These are phyloP conservation scores for Gonioctena quinquepunctata DNA, from an alignment of 1,140 invertebrate genomes.

Conservation along the genomic window DNA sequence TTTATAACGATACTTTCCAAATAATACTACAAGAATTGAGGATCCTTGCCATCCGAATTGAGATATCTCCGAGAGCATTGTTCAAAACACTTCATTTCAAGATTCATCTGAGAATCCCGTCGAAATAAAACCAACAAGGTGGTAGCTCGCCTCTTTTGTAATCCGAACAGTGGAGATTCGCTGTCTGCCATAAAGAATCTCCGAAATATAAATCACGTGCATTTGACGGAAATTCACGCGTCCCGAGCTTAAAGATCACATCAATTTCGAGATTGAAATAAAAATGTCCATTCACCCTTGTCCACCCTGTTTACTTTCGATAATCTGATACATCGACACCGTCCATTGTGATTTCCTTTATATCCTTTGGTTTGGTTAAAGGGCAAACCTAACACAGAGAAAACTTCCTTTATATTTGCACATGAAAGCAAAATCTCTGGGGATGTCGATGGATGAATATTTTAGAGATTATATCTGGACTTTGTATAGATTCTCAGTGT, in stretches of 20 bases:
- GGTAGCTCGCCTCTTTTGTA: too few relatives aligned
- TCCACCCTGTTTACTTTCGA: conserved; percentile 9
- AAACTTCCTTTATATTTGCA: background rate
- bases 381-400: background rate
- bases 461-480: too few relatives aligned
- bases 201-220: background rate
- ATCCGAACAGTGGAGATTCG: background rate
- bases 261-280: conserved; percentile 13
- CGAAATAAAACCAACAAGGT: too few relatives aligned
- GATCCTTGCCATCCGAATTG: too few relatives aligned
- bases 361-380: background rate
- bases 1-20: too few relatives aligned
- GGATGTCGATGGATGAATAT: background rate
- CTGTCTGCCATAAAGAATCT: background rate
- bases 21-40: too few relatives aligned
- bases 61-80: too few relatives aligned
- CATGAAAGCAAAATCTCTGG: background rate
- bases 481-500: too few relatives aligned
- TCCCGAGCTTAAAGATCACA: conserved; percentile 7
- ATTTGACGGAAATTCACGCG: background rate
- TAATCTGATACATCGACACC: conserved; percentile 7
- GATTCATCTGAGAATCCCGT: too few relatives aligned
- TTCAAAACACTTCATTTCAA: too few relatives aligned
- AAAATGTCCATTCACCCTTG: conserved; percentile 1
- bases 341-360: background rate